Evolutionary conservation across 2,797 vertebrate genomes (phyloP), one percentile per base, ranked within the genome.

Genomic region (Botia almorhae): DNA sequence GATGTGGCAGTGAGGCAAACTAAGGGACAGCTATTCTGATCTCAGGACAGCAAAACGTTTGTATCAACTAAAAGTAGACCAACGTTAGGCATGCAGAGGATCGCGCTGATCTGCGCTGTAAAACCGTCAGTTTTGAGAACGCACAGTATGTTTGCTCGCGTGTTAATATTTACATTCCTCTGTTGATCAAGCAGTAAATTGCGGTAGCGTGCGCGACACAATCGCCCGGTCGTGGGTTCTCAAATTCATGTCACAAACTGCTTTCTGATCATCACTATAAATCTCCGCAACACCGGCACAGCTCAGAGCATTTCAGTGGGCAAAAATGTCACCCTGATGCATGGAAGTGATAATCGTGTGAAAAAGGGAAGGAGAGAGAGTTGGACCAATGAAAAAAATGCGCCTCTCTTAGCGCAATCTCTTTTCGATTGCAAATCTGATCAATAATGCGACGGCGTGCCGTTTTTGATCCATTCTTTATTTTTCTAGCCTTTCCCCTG

Each of bases 211-310:
- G 11, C 3, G 3, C 7, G 1, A 17, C 43, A 13, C 56, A 63
- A 75, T 51, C 26, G 33, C 43, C 33, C 11, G 46, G 39, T n/a
- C 55, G 2, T 70, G 71, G 26, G 63, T 71, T 78, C 39, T 23
- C 48, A 56, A 76, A 85, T 72, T 69, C 63, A 69, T 61, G 61
- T 81, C 19, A 58, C 69, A 81, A 80, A 74, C 23, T 61, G 69
- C 74, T 77, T 61, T 63, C 53, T 58, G 74, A 58, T 79, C 51
- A 79, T 46, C 4, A 4, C 50, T 67, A 83, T 83, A 76, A 79
- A 81, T 80, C 56, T 80, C 26, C 4, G 26, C 23, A 51, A 13
- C 69, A 68, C 51, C 33, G 4, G 68, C 69, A 29, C 48, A 55
- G 50, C 67, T 82, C 80, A 33, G 48, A 68, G 53, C 39, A 16